Evolutionary conservation across 2,888 invertebrate genomes (phyloP), one percentile per base, ranked within the genome.

Genomic region (Eupithecia pulchellata): DNA sequence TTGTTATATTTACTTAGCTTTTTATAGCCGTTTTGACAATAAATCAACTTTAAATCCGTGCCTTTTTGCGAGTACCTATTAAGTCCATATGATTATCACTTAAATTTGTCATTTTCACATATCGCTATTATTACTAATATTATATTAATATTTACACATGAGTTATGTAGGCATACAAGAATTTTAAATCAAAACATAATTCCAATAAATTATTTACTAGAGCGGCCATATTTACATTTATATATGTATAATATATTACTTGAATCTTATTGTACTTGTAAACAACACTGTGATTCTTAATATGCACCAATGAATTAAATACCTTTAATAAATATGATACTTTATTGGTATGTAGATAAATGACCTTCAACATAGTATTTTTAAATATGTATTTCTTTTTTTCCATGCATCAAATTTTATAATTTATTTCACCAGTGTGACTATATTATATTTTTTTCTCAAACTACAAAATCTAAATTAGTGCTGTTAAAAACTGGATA

Each of bases 381-480:
- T 14, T 39, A 39, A 39, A 17, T 1, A 25, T 25, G 25, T 9
- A 25, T 20, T 25, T 52, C 9, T 52, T 11, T 20, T 52, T 20
- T 52, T 11, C 25, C 4, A 20, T 52, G 20, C 20, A 25, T 4
- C 3, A 1, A 25, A 13, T 14, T 36, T 52, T 25, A 25, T 1
- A 20, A 25, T 25, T 1, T 1, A 0, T 25, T 14, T 4, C 27
- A n/a, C n/a, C n/a, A n/a, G n/a, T n/a, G n/a, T n/a, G n/a, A n/a
- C n/a, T n/a, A n/a, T n/a, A n/a, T n/a, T n/a, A n/a, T n/a, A n/a
- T n/a, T n/a, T n/a, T n/a, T n/a, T n/a, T n/a, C n/a, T n/a, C n/a
- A n/a, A n/a, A n/a, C 13, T 13, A 27, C 52, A 1, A 63, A 52
- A 70, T 30, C 34, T 36, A 66, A 69, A 63, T 25, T 52, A 25